Evolutionary conservation across 2,113 vertebrate species (phyloP), one percentile per base, ranked within the genome.

Genomic region (Syngnathus floridae): DNA sequence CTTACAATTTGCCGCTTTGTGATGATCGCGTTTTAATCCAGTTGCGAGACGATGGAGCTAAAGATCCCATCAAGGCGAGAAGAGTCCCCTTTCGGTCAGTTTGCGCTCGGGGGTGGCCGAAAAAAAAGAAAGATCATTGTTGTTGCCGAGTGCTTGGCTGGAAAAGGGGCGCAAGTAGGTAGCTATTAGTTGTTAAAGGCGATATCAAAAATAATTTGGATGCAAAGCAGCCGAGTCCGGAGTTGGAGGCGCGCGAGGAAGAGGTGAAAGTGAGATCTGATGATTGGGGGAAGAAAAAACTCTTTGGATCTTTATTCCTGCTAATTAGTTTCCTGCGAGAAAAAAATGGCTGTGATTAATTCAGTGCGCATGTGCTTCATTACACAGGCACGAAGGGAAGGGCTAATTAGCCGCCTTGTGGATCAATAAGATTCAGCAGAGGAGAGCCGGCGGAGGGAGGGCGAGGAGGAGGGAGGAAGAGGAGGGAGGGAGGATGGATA

Each of bases 331-430:
- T 97, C 95, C 94, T 95, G 94, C 94, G 48, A 64, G 36, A 51
- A 94, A 95, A 95, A 96, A 96, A 97, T 96, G 95, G 95, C 94
- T 97, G 93, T 94, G 95, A 97, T 97, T 97, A 97, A 95, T 95
- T 95, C 94, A 97, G 95, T 97, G 95, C 95, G 95, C 95, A 95
- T 97, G 95, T 97, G 95, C 95, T 95, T 97, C 93, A 97, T 97
- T 97, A 97, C 95, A 94, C 94, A 97, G 95, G 95, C 95, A 97
- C 95, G 95, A 95, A 94, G 95, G 94, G 95, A 97, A 97, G 95
- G 95, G 94, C 94, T 97, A 97, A 97, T 97, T 97, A 97, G 94
- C 93, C 94, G 95, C 93, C 95, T 95, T 95, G 94, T 95, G 95
- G 93, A 96, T 96, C 94, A 97, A 96, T 97, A 95, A 95, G 94